These are phyloP conservation scores for Gracilinanus agilis DNA, from an alignment of 2,113 vertebrate species.

Conservation along the genomic window DNA sequence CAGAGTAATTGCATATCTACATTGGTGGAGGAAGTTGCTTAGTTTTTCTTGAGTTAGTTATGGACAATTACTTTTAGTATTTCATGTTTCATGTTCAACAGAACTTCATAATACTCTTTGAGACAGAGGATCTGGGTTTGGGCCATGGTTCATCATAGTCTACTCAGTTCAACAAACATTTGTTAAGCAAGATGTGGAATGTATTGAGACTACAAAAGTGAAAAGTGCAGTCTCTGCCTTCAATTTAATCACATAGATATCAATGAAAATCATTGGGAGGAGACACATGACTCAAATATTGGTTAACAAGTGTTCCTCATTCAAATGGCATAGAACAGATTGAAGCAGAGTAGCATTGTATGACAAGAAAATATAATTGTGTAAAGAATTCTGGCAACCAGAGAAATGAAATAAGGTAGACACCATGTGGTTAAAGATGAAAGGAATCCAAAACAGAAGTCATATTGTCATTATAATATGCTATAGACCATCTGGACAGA, in stretches of 20 bases:
- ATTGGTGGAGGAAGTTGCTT: background rate
- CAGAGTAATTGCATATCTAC: background rate
- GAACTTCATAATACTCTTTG: background rate
- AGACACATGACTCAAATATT: background rate
- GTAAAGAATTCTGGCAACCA: background rate
- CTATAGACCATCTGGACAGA: background rate
- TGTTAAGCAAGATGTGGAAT: background rate
- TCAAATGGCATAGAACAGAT: background rate
- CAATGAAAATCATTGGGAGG: background rate
- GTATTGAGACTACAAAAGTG: background rate
- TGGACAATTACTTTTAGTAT: background rate
- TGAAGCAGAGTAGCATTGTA: background rate
- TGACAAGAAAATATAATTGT: background rate
- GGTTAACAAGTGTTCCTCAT: background rate
- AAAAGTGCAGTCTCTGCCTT: background rate
- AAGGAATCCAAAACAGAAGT: background rate
- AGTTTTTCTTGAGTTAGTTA: background rate
- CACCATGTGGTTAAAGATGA: background rate
- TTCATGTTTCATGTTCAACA: background rate
- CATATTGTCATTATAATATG: background rate
- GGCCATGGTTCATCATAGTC: background rate
- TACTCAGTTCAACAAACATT: background rate
- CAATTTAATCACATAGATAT: background rate
- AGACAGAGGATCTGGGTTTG: no score
- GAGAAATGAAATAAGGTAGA: background rate